A percentile compares a stretch with the other conserved stretches of the same genome.
Evolutionary conservation across 2,113 vertebrate species (phyloP).

Genomic region (Passer montanus): DNA sequence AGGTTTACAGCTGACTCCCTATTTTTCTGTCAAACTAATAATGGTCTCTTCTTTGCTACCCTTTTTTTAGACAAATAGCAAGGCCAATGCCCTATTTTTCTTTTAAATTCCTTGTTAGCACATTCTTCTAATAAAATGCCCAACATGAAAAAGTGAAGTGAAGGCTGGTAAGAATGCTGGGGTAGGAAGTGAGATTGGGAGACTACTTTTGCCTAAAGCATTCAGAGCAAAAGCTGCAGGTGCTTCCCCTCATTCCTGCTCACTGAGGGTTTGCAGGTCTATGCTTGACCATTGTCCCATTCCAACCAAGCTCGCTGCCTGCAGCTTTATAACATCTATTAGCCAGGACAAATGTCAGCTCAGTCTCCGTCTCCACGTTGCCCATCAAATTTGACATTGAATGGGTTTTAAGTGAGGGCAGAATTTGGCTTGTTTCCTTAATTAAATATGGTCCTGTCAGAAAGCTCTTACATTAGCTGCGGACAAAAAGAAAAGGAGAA

Average conservation of each 20-base stretch:
- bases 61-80: slow-evolving; percentile 15
- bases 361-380: neutral
- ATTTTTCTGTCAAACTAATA: slow-evolving; percentile 37
- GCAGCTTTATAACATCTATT: neutral
- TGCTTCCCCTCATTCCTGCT: neutral
- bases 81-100: slow-evolving; percentile 2
- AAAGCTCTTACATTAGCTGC: slow-evolving; percentile 49
- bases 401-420: neutral
- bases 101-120: slow-evolving; percentile 17
- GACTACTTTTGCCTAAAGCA: neutral
- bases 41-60: neutral
- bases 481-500: slow-evolving; percentile 32
- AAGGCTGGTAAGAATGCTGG: neutral
- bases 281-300: neutral
- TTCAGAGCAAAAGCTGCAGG: neutral
- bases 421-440: slow-evolving; percentile 26
- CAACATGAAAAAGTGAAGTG: neutral
- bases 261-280: neutral
- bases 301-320: fast-evolving
- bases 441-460: slow-evolving; percentile 58
- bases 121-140: neutral
- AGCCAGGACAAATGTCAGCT: neutral
- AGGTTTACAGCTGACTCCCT: slow-evolving; percentile 17
- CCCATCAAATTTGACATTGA: neutral
- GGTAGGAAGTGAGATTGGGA: neutral